Percentiles rank a stretch among this genome's conserved stretches.
phyloP scores from a whole-genome alignment of 2,113 vertebrate species.

The Pao palembangensis region DNA sequence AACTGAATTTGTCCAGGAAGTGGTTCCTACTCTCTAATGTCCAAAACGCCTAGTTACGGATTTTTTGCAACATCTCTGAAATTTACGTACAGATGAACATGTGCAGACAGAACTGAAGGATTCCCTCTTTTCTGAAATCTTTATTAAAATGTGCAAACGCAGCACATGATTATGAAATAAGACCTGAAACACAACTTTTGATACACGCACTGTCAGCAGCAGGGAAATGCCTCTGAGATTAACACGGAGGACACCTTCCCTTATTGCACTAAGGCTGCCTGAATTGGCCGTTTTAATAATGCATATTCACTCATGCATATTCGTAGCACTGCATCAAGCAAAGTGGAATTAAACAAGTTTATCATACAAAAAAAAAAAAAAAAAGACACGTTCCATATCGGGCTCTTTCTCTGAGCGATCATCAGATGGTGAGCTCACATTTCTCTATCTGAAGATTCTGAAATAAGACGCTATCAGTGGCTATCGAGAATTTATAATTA shows the following conservation, averaged over 20 bases:
- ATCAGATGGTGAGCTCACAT: constrained; percentile 25
- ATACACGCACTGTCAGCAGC: constrained; percentile 54
- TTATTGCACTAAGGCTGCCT: constrained; percentile 51
- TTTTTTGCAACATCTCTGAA: not conserved
- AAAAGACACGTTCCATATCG: constrained; percentile 35
- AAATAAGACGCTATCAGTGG: constrained; percentile 52
- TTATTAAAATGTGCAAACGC: constrained; percentile 50
- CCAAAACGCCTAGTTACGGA: not conserved
- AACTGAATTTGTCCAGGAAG: too few species aligned
- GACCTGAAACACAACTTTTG: constrained; percentile 49
- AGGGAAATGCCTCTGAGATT: constrained; percentile 52
- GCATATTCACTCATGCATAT: constrained; percentile 69
- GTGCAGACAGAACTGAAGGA: constrained; percentile 4
- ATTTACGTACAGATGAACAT: not conserved
- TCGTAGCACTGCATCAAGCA: constrained; percentile 54
- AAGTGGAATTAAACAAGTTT: constrained; percentile 68
- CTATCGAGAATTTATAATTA: constrained; percentile 44
- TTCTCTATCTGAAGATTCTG: constrained; percentile 40
- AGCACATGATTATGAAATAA: constrained; percentile 57
- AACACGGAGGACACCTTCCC: constrained; percentile 49
- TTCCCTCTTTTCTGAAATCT: constrained; percentile 19
- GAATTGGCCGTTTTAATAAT: constrained; percentile 68
- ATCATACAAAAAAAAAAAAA: constrained; percentile 62
- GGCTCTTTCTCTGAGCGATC: constrained; percentile 36
- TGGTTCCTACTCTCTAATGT: not conserved